These are phyloP conservation scores for Spodoptera litura DNA, from an alignment of 1,140 invertebrate species.

Conservation along the genomic window DNA sequence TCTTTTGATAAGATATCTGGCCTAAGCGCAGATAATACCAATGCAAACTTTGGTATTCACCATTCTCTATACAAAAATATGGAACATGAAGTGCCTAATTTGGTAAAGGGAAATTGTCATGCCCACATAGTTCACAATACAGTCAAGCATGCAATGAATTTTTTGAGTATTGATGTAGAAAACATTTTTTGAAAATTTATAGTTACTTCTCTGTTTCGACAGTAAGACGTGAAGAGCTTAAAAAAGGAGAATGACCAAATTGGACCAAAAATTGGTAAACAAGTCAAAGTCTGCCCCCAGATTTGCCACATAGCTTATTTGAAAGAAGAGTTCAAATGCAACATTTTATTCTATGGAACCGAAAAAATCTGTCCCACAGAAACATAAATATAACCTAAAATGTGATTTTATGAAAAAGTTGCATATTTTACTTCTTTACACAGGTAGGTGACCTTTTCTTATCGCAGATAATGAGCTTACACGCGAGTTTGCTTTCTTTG, in stretches of 20 bases:
- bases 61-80: conserved; percentile 48
- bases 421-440: too few species aligned
- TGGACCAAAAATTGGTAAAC: too few species aligned
- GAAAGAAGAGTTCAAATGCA: too few species aligned
- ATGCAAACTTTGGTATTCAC: conserved; percentile 59
- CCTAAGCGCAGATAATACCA: conserved; percentile 57
- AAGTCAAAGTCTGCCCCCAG: too few species aligned
- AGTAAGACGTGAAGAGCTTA: background rate
- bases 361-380: too few species aligned
- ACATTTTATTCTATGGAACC: too few species aligned
- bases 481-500: too few species aligned
- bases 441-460: too few species aligned
- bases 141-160: conserved; percentile 1
- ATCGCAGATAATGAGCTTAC: too few species aligned
- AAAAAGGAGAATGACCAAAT: background rate
- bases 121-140: conserved; percentile 11
- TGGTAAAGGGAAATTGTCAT: background rate
- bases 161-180: background rate
- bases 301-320: too few species aligned
- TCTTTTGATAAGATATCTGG: conserved; percentile 55
- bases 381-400: too few species aligned
- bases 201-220: background rate
- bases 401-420: too few species aligned
- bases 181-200: conserved; percentile 6
- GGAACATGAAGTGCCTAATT: background rate